Evolutionary conservation across 2,113 vertebrate species (phyloP), one percentile per base, ranked within the genome.

Genomic region (Caranx ignobilis): DNA sequence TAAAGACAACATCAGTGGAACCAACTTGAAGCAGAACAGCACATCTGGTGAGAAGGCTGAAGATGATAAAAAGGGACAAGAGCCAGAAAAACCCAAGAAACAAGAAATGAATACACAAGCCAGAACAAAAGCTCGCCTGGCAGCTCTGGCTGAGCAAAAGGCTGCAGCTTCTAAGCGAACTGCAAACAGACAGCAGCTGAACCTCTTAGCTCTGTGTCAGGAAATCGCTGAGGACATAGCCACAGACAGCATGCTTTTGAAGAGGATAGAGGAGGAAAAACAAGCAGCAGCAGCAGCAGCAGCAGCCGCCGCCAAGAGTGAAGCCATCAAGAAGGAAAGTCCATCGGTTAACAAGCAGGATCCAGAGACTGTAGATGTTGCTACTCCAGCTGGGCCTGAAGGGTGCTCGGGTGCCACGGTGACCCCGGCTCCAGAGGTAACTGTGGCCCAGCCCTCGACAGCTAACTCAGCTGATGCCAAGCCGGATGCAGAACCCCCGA

Each of bases 161-260:
- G 95, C 95, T 1, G 95, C 95, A 0, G 94, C 92, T 0, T 70
- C 94, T 0, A 95, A 92, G 78, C 94, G 87, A 56, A 81, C 92
- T 1, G 87, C 93, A 1, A 95, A 91, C 69, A 96, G 96, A 81
- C 82, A 97, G 88, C 95, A 97, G 81, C 94, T 98, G 59, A 99
- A 98, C 90, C 97, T 99, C 72, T 94, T 99, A 67, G 98, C 98
- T 35, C 92, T 99, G 12, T 99, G 98, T 93, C 96, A 99, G 87
- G 98, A 99, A 92, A 99, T 99, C 1, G 98, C 98, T 60, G 97
- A 97, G 70, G 98, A 98, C 93, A 99, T 99, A 32, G 97, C 97
- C 35, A 98, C 98, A 1, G 98, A 99, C 90, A 98, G 96, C 60
- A 96, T 97, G 79, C 95, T 98, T 74, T 93, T 99, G 68, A 96